Conservation (phyloP, 2,888 invertebrate genomes). For the Euplexia lucipara region DNA sequence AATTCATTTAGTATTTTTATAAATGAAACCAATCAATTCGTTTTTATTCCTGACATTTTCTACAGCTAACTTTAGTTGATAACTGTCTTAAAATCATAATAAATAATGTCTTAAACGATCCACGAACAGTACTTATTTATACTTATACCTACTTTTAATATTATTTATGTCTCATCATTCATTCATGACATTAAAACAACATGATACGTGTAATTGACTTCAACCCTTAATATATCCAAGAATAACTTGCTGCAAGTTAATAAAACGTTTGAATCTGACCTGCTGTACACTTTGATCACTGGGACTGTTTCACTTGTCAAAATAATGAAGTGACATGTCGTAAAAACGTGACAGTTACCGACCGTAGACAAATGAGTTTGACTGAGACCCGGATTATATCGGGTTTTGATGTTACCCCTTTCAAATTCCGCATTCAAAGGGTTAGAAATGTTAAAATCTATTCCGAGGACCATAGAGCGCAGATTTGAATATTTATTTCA, state of each 20-base stretch:
- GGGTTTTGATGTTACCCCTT: slow-evolving; percentile 70
- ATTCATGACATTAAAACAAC: slow-evolving; percentile 22
- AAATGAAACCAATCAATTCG: not conserved
- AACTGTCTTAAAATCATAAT: not conserved
- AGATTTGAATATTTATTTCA: slow-evolving; percentile 55
- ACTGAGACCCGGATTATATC: slow-evolving; percentile 78
- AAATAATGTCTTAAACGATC: not conserved
- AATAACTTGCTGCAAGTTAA: slow-evolving; percentile 53
- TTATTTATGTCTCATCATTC: not conserved
- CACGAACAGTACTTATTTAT: too few relatives aligned
- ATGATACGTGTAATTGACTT: slow-evolving; percentile 46
- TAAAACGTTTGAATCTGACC: slow-evolving; percentile 63
- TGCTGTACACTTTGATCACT: slow-evolving; percentile 64
- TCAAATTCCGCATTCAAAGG: slow-evolving; percentile 52
- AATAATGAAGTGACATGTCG: slow-evolving; percentile 81
- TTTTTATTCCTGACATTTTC: not conserved
- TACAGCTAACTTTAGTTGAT: not conserved
- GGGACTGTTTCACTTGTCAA: slow-evolving; percentile 78
- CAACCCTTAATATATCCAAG: slow-evolving; percentile 46
- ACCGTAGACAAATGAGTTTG: slow-evolving; percentile 78
- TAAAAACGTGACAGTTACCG: slow-evolving; percentile 78
- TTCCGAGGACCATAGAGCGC: slow-evolving; percentile 59
- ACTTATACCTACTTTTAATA: not conserved
- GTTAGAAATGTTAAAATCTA: slow-evolving; percentile 59
- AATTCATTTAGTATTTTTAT: not conserved